Evolutionary conservation across 2,888 invertebrate genomes (phyloP).

Genomic region (Philaethria dido): DNA sequence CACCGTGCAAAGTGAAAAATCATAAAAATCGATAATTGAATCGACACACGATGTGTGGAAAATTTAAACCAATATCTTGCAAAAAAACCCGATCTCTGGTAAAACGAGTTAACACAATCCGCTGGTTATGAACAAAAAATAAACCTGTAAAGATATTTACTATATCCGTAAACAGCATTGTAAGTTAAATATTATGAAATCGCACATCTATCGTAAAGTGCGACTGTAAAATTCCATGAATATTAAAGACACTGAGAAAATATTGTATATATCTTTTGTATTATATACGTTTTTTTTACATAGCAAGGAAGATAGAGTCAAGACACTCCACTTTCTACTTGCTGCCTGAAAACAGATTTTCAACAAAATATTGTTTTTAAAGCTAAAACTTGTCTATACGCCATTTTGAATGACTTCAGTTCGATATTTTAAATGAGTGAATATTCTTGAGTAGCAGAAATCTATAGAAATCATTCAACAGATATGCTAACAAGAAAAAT

Average conservation of each 20-base stretch:
- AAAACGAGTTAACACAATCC: constrained; percentile 9
- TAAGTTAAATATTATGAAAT: constrained; percentile 11
- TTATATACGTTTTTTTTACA: too few relatives aligned
- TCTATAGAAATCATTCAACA: too few relatives aligned
- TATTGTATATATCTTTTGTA: neutral
- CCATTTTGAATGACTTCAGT: too few relatives aligned
- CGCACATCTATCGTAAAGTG: neutral
- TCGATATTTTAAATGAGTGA: too few relatives aligned
- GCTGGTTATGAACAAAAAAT: constrained; percentile 1
- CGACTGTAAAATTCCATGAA: neutral
- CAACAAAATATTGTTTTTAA: too few relatives aligned
- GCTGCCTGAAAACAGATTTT: too few relatives aligned
- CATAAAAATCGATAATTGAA: neutral
- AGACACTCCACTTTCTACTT: too few relatives aligned
- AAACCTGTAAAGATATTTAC: constrained; percentile 6
- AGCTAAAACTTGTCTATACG: too few relatives aligned
- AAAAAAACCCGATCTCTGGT: constrained; percentile 1
- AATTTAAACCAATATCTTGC: neutral
- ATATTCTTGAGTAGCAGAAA: too few relatives aligned
- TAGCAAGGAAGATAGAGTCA: too few relatives aligned
- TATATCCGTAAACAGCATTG: constrained; percentile 11
- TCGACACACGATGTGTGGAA: constrained; percentile 2
- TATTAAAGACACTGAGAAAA: neutral
- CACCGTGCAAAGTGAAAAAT: neutral
- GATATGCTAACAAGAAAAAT: too few relatives aligned